A percentile compares a stretch with the other conserved stretches of the same genome.
phyloP scores from a whole-genome alignment of 2,113 vertebrate species.

The Quiscalus mexicanus region DNA sequence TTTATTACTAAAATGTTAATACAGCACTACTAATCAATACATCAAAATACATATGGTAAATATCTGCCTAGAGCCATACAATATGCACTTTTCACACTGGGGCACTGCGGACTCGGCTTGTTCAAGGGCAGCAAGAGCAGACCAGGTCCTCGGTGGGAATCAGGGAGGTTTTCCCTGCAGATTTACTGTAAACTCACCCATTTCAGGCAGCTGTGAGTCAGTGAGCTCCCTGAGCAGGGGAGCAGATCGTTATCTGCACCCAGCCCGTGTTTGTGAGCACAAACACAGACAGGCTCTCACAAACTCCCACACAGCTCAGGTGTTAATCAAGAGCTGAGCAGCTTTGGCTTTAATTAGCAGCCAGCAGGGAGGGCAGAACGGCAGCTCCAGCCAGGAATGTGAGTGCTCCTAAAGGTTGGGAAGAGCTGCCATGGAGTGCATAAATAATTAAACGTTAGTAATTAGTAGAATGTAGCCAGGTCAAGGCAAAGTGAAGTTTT shows the following conservation, averaged over 20 bases:
- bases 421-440: neutral
- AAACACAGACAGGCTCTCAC: neutral
- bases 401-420: neutral
- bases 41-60: too few relatives aligned
- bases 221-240: neutral
- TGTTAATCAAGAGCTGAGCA: neutral
- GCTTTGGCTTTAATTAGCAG: neutral
- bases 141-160: neutral
- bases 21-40: too few relatives aligned
- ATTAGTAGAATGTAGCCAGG: neutral
- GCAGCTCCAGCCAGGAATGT: neutral
- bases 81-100: too few relatives aligned
- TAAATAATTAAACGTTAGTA: neutral
- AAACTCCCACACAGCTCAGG: neutral
- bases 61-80: too few relatives aligned
- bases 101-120: neutral
- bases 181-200: neutral
- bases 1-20: too few relatives aligned
- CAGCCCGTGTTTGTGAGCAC: neutral
- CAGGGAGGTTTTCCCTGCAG: neutral
- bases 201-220: conserved; percentile 13
- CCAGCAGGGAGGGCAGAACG: neutral
- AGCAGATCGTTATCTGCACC: neutral
- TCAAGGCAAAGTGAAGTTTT: neutral
- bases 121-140: neutral